Evolutionary conservation across 2,113 vertebrate genomes (phyloP), one percentile per base, ranked within the genome.

Genomic region (Rana temporaria): DNA sequence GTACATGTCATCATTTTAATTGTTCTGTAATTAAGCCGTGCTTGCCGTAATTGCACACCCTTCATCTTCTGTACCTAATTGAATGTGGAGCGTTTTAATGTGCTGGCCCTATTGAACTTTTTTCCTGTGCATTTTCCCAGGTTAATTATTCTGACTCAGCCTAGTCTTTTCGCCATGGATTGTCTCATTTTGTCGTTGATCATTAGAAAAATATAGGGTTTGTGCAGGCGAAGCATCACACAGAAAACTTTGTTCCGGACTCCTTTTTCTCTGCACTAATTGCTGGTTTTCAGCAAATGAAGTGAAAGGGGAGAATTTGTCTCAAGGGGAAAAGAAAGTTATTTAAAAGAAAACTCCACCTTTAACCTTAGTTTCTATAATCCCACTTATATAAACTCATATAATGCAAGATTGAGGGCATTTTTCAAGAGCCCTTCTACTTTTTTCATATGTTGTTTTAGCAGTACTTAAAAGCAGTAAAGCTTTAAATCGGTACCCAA

Each of bases 141-240:
- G 79, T 73, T 73, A 81, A 65, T 81, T 73, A 73, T 81, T 73
- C 69, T 73, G 69, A 30, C 48, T 73, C 42, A 64, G 38, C 26
- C 34, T 55, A 34, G 67, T 72, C 66, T 71, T 42, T 4, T 14
- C 32, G 79, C 34, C 34, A 30, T 38, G 12, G 55, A 30, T 60
- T 81, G 67, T 71, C 34, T 18, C 53, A 81, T 63, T 71, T 81
- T 72, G 17, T 34, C 26, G 34, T 59, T 8, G 24, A 62, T 81
- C 68, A 72, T 81, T 71, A 81, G 66, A 79, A 82, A 82, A 82
- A 82, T 82, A 74, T 57, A 65, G 80, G n/a, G 70, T 66, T 65
- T 74, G 62, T 55, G 24, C 19, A 66, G 57, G 34, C 53, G 48
- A 70, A 74, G 14, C 20, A 4, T 22, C 20, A 32, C 80, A 82